Evolutionary conservation across 2,113 vertebrate species (phyloP), one percentile per base, ranked within the genome.

Genomic region (Capreolus pygargus): DNA sequence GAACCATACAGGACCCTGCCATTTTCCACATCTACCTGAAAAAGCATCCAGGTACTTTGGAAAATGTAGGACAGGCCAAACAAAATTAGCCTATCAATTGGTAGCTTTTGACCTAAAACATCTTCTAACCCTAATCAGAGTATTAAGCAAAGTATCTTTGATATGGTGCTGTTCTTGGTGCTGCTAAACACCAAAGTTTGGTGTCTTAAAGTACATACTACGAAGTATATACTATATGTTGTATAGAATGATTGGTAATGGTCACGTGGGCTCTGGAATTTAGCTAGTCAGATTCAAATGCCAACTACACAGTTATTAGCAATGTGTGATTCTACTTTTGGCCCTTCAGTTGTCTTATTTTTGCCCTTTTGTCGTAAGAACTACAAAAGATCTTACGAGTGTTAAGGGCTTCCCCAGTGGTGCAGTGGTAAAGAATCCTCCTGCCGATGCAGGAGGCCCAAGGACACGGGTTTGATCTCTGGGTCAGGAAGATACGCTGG

Each of bases 101-200:
- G 61, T 70, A 97, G 92, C 45, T 88, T 91, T 52, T 91, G 17
- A 89, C 15, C 78, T 95, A 78, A 93, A 82, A 52, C 17, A 88
- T 28, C 82, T 28, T 93, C n/a, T 50, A 82, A 39, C 64, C 87
- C n/a, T 79, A 50, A 28, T 70, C 16, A 55, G 57, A 83, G 30
- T 57, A 70, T 54, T 33, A 85, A 64, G 25, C 57, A 74, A 91
- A 95, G 64, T 82, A 54, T 47, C 27, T 89, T 28, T 10, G 2
- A 54, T 58, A 30, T 92, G 47, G 86, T 89, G 55, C 70, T 84
- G 33, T 61, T 84, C 45, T 60, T 82, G 6, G 54, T 82, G 30
- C 60, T 84, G 25, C n/a, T 92, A 33, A 64, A 83, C 58, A 92
- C 27, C 27, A 57, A 82, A 79, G 27, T 52, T 28, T 74, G 45